These are phyloP conservation scores for Polymixis flavicincta DNA, from an alignment of 2,888 invertebrate genomes.

Conservation along the genomic window DNA sequence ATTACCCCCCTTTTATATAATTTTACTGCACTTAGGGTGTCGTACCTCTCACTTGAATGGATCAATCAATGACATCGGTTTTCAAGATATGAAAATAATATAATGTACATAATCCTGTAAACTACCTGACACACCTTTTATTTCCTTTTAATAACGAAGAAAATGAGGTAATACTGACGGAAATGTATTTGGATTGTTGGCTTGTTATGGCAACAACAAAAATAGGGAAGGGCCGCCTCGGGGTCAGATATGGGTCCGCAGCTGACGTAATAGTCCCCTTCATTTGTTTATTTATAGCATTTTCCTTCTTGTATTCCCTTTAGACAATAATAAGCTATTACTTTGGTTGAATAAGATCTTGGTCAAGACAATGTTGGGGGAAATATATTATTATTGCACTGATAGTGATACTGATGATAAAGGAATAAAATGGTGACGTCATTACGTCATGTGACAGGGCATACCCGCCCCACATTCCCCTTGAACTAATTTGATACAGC, in stretches of 20 bases:
- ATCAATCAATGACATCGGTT: conserved; percentile 46
- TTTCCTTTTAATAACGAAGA: conserved; percentile 12
- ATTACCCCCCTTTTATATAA: conserved; percentile 65
- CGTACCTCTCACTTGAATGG: conserved; percentile 39
- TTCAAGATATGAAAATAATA: background rate
- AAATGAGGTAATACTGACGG: conserved; percentile 24
- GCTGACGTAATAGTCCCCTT: conserved; percentile 33
- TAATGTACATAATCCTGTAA: background rate
- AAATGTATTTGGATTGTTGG: conserved; percentile 10
- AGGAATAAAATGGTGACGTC: conserved; percentile 26
- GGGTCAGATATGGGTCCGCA: conserved; percentile 40
- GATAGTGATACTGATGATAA: conserved; percentile 32
- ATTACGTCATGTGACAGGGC: background rate
- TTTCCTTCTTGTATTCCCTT: conserved; percentile 39
- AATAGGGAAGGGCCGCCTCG: conserved; percentile 36
- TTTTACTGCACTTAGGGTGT: conserved; percentile 48
- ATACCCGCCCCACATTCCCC: conserved; percentile 6
- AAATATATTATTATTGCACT: background rate
- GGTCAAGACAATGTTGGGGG: conserved; percentile 5
- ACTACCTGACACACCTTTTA: conserved; percentile 8
- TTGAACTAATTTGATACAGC: conserved; percentile 48
- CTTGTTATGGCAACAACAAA: conserved; percentile 35
- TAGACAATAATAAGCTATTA: background rate
- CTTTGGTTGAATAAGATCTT: conserved; percentile 10
- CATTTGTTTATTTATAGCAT: conserved; percentile 52